Evolutionary conservation across 2,888 invertebrate genomes (phyloP).

Genomic region (Halocaridina rubra): DNA sequence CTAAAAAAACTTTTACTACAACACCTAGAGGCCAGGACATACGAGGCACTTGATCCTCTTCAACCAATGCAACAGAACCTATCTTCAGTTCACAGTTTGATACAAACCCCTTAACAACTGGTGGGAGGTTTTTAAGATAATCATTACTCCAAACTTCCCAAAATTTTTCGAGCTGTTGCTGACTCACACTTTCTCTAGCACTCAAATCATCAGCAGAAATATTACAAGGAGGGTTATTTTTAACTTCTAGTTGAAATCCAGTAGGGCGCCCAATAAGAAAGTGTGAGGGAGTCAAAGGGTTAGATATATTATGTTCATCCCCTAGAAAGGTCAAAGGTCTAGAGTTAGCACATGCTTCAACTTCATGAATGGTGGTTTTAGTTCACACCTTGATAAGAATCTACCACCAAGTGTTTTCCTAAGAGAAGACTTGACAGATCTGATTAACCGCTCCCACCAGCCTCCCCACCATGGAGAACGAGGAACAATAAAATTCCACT

Average conservation of each 20-base stretch:
- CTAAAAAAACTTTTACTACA: too few relatives aligned
- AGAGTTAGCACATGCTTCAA: constrained; percentile 66
- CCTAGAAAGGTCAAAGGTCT: constrained; percentile 66
- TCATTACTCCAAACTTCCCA: too few relatives aligned
- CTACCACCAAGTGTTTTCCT: constrained; percentile 67
- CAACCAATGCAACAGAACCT: too few relatives aligned
- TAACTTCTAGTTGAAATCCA: neutral
- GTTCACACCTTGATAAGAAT: constrained; percentile 65
- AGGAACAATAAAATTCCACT: constrained; percentile 68
- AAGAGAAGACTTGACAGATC: constrained; percentile 67
- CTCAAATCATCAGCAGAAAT: neutral
- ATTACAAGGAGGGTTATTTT: neutral
- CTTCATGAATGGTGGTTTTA: constrained; percentile 66
- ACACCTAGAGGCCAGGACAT: too few relatives aligned
- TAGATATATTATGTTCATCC: constrained; percentile 64
- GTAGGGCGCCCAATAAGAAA: constrained; percentile 40
- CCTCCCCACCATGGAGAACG: constrained; percentile 70
- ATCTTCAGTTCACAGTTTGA: too few relatives aligned
- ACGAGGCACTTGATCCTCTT: too few relatives aligned
- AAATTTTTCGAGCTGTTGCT: neutral
- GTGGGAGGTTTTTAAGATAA: too few relatives aligned
- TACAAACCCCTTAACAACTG: too few relatives aligned
- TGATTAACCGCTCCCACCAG: constrained; percentile 69
- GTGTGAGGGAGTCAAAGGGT: constrained; percentile 42
- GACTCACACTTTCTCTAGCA: neutral